Base-by-base conservation (phyloP, 53 echinoderm and acorn worm genomes). In the Paracentrotus lividus region DNA sequence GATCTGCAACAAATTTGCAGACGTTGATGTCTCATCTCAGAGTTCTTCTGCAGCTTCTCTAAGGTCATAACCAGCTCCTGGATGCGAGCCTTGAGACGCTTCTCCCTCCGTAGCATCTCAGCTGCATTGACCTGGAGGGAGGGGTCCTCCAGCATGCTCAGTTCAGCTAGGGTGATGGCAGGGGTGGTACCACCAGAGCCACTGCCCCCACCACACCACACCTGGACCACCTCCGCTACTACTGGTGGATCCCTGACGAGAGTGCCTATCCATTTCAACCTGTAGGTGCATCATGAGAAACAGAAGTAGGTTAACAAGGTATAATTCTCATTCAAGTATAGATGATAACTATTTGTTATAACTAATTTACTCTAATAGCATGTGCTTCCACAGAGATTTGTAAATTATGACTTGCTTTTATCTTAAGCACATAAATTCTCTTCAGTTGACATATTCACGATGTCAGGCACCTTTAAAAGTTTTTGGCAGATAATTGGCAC, bases 31-130 rank as follows among this genome's bases (percentile, higher is more conserved):
- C 99, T 95, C 93, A 99, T 67, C 95, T 99, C 99, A 4, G 99
- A 99, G 93, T 96, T 99, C 96, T 96, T 96, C 96, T 99, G 99
- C 0, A 99, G 95, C 90, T 99, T 99, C 96, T 99, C 99, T 26
- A 99, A 94, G n/a, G 99, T 99, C 45, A 92, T 33, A 27, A 97
- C 97, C 86, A 97, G 93, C 93, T 97, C 99, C n/a, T 96, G 96
- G 89, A 97, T 94, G 89, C 97, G 95, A 45, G 95, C 85, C 78
- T 97, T 96, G 49, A 99, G 95, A 53, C 95, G 95, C 94, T 96
- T 96, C 94, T 99, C 99, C 77, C 97, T 77, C 31, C 95, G 72
- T 23, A 94, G 69, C 95, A 97, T 94, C 92, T 92, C 92, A 36
- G 92, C 92, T 1, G 92, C 90, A 9, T 89, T 91, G n/a, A 92